These are phyloP conservation scores for Dendrolimus punctatus DNA, from an alignment of 1,140 invertebrate species.

Conservation along the genomic window DNA sequence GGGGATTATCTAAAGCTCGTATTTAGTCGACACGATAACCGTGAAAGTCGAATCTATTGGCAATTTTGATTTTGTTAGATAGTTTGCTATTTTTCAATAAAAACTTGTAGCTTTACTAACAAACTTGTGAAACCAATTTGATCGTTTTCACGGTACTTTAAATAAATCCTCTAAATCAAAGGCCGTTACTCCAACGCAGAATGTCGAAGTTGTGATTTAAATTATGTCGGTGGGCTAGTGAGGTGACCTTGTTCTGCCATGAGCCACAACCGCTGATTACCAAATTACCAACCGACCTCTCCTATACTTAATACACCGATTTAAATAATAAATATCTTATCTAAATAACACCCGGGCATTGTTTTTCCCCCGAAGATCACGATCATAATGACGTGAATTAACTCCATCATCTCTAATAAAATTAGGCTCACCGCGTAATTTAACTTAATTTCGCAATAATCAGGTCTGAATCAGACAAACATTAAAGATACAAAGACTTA, in stretches of 20 bases:
- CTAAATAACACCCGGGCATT: conserved; percentile 59
- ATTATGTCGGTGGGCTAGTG: conserved; percentile 41
- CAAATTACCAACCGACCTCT: conserved; percentile 55
- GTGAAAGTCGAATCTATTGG: no score
- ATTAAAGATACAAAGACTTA: conserved; percentile 40
- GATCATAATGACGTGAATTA: conserved; percentile 58
- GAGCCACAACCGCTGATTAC: conserved; percentile 61
- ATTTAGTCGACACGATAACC: no score
- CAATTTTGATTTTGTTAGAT: no score
- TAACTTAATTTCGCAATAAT: conserved; percentile 60
- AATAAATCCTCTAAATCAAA: no score
- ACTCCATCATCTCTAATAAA: conserved; percentile 58
- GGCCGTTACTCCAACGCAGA: no score
- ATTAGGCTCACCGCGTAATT: conserved; percentile 55
- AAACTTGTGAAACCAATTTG: no score
- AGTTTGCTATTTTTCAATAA: no score
- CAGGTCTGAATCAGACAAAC: conserved; percentile 45
- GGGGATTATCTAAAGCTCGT: no score
- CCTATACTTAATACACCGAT: conserved; percentile 63
- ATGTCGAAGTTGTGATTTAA: conserved; percentile 12
- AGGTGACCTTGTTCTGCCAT: conserved; percentile 49
- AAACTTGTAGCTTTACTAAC: no score
- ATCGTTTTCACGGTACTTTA: no score
- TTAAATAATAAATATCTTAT: conserved; percentile 70
- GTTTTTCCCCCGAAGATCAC: conserved; percentile 40